Evolutionary conservation across 2,888 invertebrate species (phyloP).

Genomic region (Luffia ferchaultella): DNA sequence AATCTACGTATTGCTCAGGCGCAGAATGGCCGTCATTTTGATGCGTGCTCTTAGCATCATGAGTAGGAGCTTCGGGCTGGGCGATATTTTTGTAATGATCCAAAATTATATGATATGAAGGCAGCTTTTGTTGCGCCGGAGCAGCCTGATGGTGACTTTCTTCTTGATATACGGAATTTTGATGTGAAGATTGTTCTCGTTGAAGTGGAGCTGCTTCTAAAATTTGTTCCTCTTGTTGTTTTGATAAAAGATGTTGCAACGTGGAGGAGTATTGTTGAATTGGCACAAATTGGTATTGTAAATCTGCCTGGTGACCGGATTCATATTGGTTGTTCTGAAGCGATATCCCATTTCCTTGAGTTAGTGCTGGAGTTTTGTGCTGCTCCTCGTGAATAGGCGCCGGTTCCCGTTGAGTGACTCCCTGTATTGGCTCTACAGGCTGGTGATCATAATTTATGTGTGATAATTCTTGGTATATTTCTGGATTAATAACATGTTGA

Average conservation of each 20-base stretch:
- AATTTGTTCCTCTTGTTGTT: constrained; percentile 1
- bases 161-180: background rate
- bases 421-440: constrained; percentile 26
- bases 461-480: constrained; percentile 28
- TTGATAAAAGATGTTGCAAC: background rate
- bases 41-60: constrained; percentile 11
- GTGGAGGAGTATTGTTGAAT: background rate
- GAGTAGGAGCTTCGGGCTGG: background rate
- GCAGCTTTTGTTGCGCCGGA: background rate
- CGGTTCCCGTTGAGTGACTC: constrained; percentile 26
- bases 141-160: background rate
- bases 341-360: constrained; percentile 3
- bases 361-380: constrained; percentile 13
- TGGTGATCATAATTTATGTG: constrained; percentile 29
- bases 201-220: background rate
- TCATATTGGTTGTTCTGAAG: background rate
- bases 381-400: constrained; percentile 30
- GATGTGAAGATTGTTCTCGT: background rate
- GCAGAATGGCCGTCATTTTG: constrained; percentile 25
- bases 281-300: background rate
- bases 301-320: background rate
- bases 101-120: background rate
- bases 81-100: background rate
- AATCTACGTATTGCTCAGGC: constrained; percentile 30
- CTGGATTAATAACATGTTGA: constrained; percentile 30